These are phyloP conservation scores for Pogonomyrmex barbatus DNA, from an alignment of 1,140 invertebrate genomes.

Conservation along the genomic window DNA sequence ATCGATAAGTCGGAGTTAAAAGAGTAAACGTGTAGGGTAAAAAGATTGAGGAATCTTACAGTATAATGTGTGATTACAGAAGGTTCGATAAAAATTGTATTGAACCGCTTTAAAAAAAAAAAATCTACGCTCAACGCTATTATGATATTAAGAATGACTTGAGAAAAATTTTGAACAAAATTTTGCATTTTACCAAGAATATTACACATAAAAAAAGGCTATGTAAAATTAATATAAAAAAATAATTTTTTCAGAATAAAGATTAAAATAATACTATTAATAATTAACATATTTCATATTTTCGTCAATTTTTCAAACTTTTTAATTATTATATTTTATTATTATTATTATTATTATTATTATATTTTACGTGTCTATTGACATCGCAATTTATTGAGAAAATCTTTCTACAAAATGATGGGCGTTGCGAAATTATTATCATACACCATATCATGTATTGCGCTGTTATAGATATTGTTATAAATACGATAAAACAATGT, in stretches of 20 bases:
- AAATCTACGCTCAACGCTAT: neutral
- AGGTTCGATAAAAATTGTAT: neutral
- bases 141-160: neutral
- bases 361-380: neutral
- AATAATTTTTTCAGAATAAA: neutral
- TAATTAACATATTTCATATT: neutral
- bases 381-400: neutral
- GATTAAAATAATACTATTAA: neutral
- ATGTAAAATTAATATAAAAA: neutral
- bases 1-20: neutral
- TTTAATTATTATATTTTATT: neutral
- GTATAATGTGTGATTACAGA: too few species aligned
- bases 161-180: neutral
- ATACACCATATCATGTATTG: neutral
- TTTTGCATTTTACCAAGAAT: neutral
- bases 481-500: neutral
- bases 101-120: neutral
- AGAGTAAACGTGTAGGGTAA: neutral
- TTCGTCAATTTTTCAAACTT: neutral
- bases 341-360: neutral
- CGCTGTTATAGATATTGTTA: neutral
- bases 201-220: neutral
- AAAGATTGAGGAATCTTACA: neutral
- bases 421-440: slow-evolving; percentile 30
- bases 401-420: slow-evolving; percentile 34